These are phyloP conservation scores for Agrenia bidenticulata DNA, from an alignment of 2,888 invertebrate species.

Conservation along the genomic window DNA sequence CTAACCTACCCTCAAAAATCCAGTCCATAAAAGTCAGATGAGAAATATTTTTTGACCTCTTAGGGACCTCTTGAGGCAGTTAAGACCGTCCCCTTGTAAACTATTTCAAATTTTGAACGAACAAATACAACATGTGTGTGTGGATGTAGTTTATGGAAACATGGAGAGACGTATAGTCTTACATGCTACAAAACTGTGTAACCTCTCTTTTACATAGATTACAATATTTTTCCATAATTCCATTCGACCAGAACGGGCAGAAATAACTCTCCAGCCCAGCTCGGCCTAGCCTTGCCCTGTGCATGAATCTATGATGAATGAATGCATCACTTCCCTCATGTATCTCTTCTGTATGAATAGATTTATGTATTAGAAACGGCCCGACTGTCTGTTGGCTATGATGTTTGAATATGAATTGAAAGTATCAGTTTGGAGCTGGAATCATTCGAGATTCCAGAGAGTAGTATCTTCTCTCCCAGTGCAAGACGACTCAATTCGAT, in stretches of 20 bases:
- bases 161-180: not conserved
- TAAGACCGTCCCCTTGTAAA: too few relatives aligned
- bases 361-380: slow-evolving; percentile 10
- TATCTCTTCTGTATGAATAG: slow-evolving; percentile 12
- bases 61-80: not conserved
- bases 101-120: not conserved
- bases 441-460: too few relatives aligned
- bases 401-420: slow-evolving; percentile 9
- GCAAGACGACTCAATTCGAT: too few relatives aligned
- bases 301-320: too few relatives aligned
- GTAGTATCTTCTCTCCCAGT: too few relatives aligned
- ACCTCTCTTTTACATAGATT: slow-evolving; percentile 17
- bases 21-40: too few relatives aligned
- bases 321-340: not conserved
- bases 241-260: too few relatives aligned
- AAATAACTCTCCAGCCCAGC: slow-evolving; percentile 11
- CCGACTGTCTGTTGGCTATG: too few relatives aligned
- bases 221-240: slow-evolving; percentile 24
- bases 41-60: too few relatives aligned
- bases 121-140: not conserved
- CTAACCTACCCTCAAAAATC: too few relatives aligned
- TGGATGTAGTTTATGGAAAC: slow-evolving; percentile 2
- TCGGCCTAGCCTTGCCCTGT: too few relatives aligned
- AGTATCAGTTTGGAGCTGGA: slow-evolving; percentile 13
- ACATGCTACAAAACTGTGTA: not conserved